Percentiles rank a stretch among this genome's conserved stretches.
phyloP scores from a whole-genome alignment of 2,113 vertebrate genomes.

The Formicarius rufipectus region DNA sequence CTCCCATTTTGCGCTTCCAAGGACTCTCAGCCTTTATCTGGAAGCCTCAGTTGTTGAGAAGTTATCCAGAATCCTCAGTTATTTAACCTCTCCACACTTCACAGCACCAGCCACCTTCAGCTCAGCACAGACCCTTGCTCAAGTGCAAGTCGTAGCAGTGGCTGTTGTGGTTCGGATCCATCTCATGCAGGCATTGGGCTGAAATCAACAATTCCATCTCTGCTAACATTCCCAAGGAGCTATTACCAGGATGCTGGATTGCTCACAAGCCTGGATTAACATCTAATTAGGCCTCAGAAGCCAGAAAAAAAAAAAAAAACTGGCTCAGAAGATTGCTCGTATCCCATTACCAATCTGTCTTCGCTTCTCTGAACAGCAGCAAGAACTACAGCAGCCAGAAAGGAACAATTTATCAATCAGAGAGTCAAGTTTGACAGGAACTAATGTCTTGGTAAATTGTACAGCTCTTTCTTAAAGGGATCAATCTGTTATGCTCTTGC shows the following conservation, averaged over 20 bases:
- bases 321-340: neutral
- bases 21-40: neutral
- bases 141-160: neutral
- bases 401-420: neutral
- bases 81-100: neutral
- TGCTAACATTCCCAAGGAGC: neutral
- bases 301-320: neutral
- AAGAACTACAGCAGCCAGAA: neutral
- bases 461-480: neutral
- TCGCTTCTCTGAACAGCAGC: neutral
- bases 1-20: neutral
- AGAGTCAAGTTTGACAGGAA: neutral
- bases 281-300: neutral
- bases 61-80: neutral
- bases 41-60: too few relatives aligned
- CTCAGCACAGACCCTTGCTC: neutral
- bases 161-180: neutral
- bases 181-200: neutral
- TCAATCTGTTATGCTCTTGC: neutral
- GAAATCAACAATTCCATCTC: neutral
- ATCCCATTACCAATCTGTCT: neutral
- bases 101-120: neutral
- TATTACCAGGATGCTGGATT: neutral
- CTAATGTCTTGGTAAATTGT: neutral
- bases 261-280: neutral